Percentiles rank a stretch among this genome's conserved stretches.
These are phyloP conservation scores for Rallus limicola DNA, from an alignment of 2,113 vertebrate genomes.

Conservation along the genomic window DNA sequence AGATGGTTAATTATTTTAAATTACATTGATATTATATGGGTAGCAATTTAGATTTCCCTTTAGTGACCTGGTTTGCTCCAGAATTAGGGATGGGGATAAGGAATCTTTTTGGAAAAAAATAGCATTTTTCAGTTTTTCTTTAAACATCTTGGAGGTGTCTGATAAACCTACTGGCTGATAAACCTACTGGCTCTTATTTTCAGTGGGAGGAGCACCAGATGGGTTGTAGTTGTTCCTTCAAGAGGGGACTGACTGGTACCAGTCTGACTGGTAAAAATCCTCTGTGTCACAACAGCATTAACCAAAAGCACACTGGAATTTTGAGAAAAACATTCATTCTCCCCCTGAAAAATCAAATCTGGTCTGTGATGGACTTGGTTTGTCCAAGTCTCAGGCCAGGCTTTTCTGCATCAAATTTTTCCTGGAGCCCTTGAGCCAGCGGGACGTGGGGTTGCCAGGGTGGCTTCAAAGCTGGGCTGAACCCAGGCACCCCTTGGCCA, in stretches of 20 bases:
- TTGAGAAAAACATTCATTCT: background rate
- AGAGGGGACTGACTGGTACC: background rate
- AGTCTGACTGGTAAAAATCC: background rate
- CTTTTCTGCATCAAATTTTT: background rate
- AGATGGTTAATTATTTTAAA: constrained; percentile 18
- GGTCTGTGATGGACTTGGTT: background rate
- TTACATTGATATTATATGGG: background rate
- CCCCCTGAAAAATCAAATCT: background rate
- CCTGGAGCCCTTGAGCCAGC: background rate
- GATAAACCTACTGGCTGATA: background rate
- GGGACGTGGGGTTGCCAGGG: background rate
- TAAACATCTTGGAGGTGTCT: background rate
- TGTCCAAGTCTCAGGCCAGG: background rate
- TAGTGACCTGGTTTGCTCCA: background rate
- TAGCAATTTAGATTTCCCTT: background rate
- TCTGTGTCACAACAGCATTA: background rate
- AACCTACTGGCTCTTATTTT: background rate
- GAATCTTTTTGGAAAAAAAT: background rate
- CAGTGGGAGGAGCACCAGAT: background rate
- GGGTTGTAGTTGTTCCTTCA: background rate
- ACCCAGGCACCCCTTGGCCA: background rate
- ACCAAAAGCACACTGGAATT: background rate
- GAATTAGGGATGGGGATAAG: background rate
- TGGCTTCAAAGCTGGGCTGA: background rate
- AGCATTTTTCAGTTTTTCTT: background rate